A percentile compares a stretch with the other conserved stretches of the same genome.
These are phyloP conservation scores for Circaetus cinerascens DNA, from an alignment of 2,113 vertebrate genomes.

Conservation along the genomic window DNA sequence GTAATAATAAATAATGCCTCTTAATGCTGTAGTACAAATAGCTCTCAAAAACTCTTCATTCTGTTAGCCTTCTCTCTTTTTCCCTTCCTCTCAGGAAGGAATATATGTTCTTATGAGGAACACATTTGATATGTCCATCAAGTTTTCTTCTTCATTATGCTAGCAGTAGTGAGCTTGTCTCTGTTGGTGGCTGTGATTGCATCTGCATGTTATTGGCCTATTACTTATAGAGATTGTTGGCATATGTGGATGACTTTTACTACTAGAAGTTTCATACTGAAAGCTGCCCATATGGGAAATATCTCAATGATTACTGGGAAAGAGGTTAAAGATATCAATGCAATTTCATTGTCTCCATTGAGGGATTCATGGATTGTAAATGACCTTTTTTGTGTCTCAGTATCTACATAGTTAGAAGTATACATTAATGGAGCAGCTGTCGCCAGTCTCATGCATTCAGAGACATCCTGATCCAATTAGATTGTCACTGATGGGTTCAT, in stretches of 20 bases:
- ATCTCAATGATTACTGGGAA: neutral
- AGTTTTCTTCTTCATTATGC: neutral
- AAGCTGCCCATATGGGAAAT: neutral
- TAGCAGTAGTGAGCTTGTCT: neutral
- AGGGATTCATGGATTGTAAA: neutral
- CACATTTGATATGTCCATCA: neutral
- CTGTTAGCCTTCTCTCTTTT: neutral
- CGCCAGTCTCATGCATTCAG: neutral
- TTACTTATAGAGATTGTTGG: neutral
- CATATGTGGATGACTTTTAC: neutral
- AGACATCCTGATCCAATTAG: conserved; percentile 8
- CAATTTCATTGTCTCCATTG: neutral
- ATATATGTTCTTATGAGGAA: neutral
- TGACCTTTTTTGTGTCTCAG: neutral
- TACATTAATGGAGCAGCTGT: neutral
- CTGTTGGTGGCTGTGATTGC: neutral
- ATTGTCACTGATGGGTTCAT: neutral
- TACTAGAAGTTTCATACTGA: neutral
- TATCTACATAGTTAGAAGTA: neutral
- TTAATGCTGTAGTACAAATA: neutral
- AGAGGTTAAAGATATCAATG: neutral
- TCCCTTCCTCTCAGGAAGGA: neutral
- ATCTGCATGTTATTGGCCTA: neutral
- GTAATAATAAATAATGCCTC: neutral
- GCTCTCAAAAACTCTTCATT: neutral